A percentile compares a stretch with the other conserved stretches of the same genome.
These are phyloP conservation scores for Cotesia congregata DNA, from an alignment of 2,888 invertebrate genomes.

Conservation along the genomic window DNA sequence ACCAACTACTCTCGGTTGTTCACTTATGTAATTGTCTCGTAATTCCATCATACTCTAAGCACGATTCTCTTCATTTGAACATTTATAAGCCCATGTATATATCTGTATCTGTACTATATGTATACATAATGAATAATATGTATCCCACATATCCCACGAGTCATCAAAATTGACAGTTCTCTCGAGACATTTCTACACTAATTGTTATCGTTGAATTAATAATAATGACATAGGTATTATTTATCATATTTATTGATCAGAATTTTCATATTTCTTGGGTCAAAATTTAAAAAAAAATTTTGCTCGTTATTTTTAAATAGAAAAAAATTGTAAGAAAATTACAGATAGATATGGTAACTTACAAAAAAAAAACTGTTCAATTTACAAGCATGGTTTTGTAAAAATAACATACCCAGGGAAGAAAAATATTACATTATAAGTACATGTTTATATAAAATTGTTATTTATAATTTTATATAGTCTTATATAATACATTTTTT, in stretches of 20 bases:
- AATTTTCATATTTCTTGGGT: too few species aligned
- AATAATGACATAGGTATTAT: neutral
- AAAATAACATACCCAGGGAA: too few species aligned
- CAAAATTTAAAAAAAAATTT: too few species aligned
- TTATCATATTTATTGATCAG: neutral
- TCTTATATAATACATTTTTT: too few species aligned
- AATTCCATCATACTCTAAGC: constrained; percentile 48
- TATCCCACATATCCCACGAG: constrained; percentile 34
- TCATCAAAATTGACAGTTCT: constrained; percentile 42
- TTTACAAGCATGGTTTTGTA: too few species aligned
- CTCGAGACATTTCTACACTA: constrained; percentile 22
- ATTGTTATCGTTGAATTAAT: constrained; percentile 17
- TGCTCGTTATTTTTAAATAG: too few species aligned
- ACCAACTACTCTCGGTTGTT: constrained; percentile 45
- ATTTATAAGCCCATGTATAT: neutral
- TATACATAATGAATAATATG: constrained; percentile 10
- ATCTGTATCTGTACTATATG: neutral
- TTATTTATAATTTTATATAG: too few species aligned
- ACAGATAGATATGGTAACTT: too few species aligned
- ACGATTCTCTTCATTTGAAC: constrained; percentile 24
- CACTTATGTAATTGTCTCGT: constrained; percentile 53
- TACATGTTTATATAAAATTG: too few species aligned
- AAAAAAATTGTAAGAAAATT: too few species aligned
- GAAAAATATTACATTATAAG: too few species aligned
- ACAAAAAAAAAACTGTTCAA: too few species aligned